Conservation (phyloP, 2,888 invertebrate species). For the Julus scanicus region DNA sequence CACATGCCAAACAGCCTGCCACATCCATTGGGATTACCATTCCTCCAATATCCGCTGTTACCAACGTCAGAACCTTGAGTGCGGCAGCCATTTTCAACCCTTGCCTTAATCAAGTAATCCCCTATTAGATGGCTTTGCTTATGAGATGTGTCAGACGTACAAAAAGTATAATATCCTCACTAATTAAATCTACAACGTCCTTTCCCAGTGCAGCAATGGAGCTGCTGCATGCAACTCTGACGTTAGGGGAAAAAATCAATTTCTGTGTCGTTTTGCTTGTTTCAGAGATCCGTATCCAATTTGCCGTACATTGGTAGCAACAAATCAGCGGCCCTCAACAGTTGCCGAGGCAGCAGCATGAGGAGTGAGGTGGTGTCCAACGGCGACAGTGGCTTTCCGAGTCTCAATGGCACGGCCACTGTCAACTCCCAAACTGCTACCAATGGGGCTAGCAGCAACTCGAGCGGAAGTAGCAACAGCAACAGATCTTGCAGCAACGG, state of each 20-base stretch:
- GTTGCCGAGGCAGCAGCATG: conserved; percentile 32
- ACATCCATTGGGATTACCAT: not conserved
- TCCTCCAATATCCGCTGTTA: not conserved
- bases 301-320: conserved; percentile 52
- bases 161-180: not conserved
- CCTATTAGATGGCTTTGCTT: conserved; percentile 26
- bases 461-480: conserved; percentile 52
- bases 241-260: conserved; percentile 21
- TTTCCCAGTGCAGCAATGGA: not conserved
- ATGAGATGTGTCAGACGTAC: not conserved
- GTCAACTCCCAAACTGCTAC: not conserved
- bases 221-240: not conserved
- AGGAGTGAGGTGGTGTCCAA: not conserved
- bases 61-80: not conserved
- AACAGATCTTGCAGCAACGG: conserved; percentile 54
- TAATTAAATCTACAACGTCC: not conserved
- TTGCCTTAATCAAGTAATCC: not conserved
- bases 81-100: not conserved
- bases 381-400: not conserved
- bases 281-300: conserved; percentile 52
- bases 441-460: conserved; percentile 47
- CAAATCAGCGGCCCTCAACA: conserved; percentile 43
- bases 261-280: not conserved
- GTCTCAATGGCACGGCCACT: not conserved
- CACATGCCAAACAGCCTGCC: not conserved